Percentiles rank a stretch among this genome's conserved stretches.
phyloP scores from a whole-genome alignment of 2,113 vertebrate species.

The Uria lomvia region DNA sequence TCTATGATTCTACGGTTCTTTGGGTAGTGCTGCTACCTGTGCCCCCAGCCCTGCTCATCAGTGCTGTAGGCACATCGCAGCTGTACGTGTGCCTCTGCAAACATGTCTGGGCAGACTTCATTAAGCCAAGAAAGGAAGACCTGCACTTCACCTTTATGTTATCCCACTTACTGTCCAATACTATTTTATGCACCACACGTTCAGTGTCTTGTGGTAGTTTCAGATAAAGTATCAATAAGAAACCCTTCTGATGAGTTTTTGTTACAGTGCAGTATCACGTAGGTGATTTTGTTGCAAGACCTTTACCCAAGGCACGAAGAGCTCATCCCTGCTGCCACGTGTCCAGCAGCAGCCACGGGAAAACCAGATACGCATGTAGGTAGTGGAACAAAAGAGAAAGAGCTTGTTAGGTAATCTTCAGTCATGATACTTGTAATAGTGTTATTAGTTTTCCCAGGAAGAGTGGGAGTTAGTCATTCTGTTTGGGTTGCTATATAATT shows the following conservation, averaged over 20 bases:
- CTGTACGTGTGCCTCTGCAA: accelerated
- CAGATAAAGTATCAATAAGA: background rate
- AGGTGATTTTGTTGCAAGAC: background rate
- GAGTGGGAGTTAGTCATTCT: conserved; percentile 56
- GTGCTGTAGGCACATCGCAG: background rate
- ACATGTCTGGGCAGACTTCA: background rate
- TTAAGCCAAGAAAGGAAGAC: background rate
- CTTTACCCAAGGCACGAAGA: background rate
- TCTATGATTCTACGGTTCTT: background rate
- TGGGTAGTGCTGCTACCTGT: background rate
- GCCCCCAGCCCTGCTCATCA: background rate
- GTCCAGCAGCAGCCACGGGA: background rate
- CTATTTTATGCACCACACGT: background rate
- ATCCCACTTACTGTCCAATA: background rate
- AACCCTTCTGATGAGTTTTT: background rate
- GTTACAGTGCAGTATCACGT: background rate
- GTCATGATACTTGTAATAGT: background rate
- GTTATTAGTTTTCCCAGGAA: conserved; percentile 18
- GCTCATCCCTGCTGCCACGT: background rate
- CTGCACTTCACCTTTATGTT: background rate
- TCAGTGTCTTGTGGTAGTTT: background rate
- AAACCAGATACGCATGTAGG: background rate
- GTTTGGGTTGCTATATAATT: conserved; percentile 67
- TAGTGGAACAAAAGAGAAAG: conserved; percentile 36
- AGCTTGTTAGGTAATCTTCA: conserved; percentile 9